Evolutionary conservation across 2,113 vertebrate species (phyloP).

Genomic region (Dromiciops gliroides): DNA sequence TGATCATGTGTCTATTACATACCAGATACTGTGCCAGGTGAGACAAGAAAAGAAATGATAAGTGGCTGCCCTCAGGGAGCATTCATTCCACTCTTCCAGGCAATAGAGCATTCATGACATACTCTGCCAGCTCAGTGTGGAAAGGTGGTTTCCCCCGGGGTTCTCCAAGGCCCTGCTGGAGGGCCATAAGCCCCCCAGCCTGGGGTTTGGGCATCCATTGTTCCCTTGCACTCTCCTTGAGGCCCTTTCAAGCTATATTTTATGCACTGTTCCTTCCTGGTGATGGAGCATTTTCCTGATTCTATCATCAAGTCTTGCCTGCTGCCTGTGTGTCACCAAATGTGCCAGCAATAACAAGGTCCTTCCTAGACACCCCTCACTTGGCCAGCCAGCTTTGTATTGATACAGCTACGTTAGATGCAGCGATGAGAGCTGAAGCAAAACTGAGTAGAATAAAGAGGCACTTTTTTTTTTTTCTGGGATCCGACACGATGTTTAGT

Average conservation of each 20-base stretch:
- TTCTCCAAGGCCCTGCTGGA: background rate
- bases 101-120: background rate
- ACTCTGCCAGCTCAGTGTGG: no score
- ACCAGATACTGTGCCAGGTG: background rate
- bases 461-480: background rate
- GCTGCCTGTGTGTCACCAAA: background rate
- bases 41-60: background rate
- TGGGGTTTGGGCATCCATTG: background rate
- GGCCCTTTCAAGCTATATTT: slow-evolving; percentile 31
- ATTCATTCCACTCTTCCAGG: background rate
- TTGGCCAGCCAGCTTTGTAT: slow-evolving; percentile 9
- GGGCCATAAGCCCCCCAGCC: background rate
- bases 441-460: slow-evolving; percentile 12
- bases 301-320: background rate
- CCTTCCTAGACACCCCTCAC: slow-evolving; percentile 4
- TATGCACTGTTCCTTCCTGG: slow-evolving; percentile 23
- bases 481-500: background rate
- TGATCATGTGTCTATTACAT: background rate
- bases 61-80: background rate
- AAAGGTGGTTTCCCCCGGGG: background rate
- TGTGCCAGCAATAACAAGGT: background rate
- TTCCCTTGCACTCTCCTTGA: slow-evolving; percentile 18
- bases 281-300: slow-evolving; percentile 41
- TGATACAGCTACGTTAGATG: slow-evolving; percentile 11
- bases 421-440: slow-evolving; percentile 5